Evolutionary conservation across 2,888 invertebrate genomes (phyloP), one percentile per base, ranked within the genome.

Genomic region (Steinernema carpocapsae): DNA sequence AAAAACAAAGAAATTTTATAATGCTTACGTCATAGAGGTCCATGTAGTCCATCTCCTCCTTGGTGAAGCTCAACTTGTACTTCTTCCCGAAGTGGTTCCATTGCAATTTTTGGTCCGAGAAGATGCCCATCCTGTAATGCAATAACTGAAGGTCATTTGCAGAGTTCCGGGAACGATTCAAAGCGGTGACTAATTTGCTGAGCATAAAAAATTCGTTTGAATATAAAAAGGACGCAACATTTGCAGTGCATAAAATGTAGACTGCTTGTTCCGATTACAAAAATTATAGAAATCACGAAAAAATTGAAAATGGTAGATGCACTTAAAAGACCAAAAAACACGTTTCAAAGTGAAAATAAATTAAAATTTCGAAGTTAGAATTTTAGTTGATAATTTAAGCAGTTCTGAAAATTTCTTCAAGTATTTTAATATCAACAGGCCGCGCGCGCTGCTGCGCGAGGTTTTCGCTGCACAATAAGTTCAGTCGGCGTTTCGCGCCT

Each of bases 31-130:
- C 83, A 70, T 78, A 84, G 43, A 85, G 76, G 76, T 85, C 84
- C 45, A 51, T 52, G 74, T 80, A 82, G 71, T 85, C 84, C 79
- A 85, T 78, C 64, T 85, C 85, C 42, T 85, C 83, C 72, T 85
- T 83, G 46, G 80, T 80, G 74, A 85, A 81, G 32, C 80, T 70
- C 29, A 85, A 72, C 12, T 76, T 76, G 73, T 83, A 81, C 78
- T 86, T 86, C 78, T 84, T 86, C 7, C 85, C 85, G 70, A 86
- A 86, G 75, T 85, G 85, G 71, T 84, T 82, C 85, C 85, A 85
- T 70, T 80, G 82, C 48, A 85, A 79, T 74, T 83, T 84, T 29
- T 78, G 76, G 17, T 82, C 85, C 71, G 83, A 82, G 78, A 86
- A 85, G 77, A 85, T 78, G 74, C 82, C 81, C 79, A 82, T 83